Evolutionary conservation across 2,888 invertebrate genomes (phyloP), one percentile per base, ranked within the genome.

Genomic region (Lathronympha strigana): DNA sequence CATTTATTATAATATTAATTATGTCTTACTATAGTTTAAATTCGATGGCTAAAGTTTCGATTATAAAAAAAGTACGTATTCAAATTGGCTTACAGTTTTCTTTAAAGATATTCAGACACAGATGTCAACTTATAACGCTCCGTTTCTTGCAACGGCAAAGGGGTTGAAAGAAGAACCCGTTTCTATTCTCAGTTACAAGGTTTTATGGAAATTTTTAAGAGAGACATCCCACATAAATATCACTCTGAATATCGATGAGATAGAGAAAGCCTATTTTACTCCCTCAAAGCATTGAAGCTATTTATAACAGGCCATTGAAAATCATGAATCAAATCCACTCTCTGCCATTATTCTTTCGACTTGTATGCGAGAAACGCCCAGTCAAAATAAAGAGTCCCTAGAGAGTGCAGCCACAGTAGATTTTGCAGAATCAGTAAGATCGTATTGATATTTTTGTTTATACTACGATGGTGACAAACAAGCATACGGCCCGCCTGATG

Each of bases 271-370:
- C 38, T 55, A 28, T 51, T 61, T 21, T 31, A 40, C 19, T 25
- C 51, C 31, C 19, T 21, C 33, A 53, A 40, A 33, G 31, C 31
- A 62, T 23, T 23, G 31, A 53, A 19, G 57, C 36, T 61, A 62
- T 53, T 54, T 45, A 62, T 53, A 63, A 47, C 53, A 13, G 36
- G 25, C 62, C 47, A 47, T 28, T 49, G 55, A 21, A 55, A 55
- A 47, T 53, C 60, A 53, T 64, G 60, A 64, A 64, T 64, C 64
- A 64, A 53, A 63, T 13, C 63, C 57, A 4, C 28, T 47, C 28
- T 6, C 15, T 5, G 40, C 57, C 50, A 58, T 58, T 63, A 63
- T 63, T 61, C 58, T 45, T 57, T 36, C 45, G 33, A 45, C 21
- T 49, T 43, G 45, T 53, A 60, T 45, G 33, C 53, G 64, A 38